phyloP scores from a whole-genome alignment of 2,888 invertebrate species.

The Zele albiditarsus region DNA sequence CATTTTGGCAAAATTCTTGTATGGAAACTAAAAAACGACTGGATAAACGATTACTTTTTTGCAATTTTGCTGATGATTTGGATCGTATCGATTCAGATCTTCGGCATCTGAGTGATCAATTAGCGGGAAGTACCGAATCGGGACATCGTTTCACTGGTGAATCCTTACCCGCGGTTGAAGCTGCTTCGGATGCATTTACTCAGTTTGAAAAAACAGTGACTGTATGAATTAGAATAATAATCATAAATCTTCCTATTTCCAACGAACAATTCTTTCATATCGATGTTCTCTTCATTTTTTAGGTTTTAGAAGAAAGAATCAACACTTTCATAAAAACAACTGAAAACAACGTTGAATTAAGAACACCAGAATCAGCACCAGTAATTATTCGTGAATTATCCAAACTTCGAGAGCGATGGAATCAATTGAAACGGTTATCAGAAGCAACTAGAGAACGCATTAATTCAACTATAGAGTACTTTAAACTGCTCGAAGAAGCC shows the following conservation, averaged over 20 bases:
- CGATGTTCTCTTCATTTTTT: slow-evolving; percentile 48
- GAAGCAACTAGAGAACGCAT: slow-evolving; percentile 79
- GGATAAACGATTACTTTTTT: slow-evolving; percentile 78
- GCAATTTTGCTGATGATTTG: slow-evolving; percentile 81
- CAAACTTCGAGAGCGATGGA: slow-evolving; percentile 80
- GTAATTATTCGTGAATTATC: slow-evolving; percentile 79
- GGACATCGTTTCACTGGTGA: slow-evolving; percentile 76
- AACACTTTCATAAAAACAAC: slow-evolving; percentile 81
- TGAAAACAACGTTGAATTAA: slow-evolving; percentile 73
- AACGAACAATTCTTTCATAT: too few species aligned
- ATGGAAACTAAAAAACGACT: slow-evolving; percentile 75
- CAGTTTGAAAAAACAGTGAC: slow-evolving; percentile 86
- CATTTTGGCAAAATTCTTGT: slow-evolving; percentile 80
- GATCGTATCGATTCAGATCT: slow-evolving; percentile 82
- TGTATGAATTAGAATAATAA: slow-evolving; percentile 73
- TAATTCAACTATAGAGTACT: slow-evolving; percentile 82
- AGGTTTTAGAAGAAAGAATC: slow-evolving; percentile 83
- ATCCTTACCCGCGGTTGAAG: slow-evolving; percentile 81
- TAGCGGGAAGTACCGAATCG: slow-evolving; percentile 55
- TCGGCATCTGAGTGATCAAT: slow-evolving; percentile 61
- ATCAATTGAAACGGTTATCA: slow-evolving; percentile 80
- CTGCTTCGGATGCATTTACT: slow-evolving; percentile 81
- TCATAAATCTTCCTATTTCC: slow-evolving; percentile 27
- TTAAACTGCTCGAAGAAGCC: slow-evolving; percentile 82
- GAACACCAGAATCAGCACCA: slow-evolving; percentile 72